Conservation (phyloP, 2,888 invertebrate species). For the Acleris laterana region DNA sequence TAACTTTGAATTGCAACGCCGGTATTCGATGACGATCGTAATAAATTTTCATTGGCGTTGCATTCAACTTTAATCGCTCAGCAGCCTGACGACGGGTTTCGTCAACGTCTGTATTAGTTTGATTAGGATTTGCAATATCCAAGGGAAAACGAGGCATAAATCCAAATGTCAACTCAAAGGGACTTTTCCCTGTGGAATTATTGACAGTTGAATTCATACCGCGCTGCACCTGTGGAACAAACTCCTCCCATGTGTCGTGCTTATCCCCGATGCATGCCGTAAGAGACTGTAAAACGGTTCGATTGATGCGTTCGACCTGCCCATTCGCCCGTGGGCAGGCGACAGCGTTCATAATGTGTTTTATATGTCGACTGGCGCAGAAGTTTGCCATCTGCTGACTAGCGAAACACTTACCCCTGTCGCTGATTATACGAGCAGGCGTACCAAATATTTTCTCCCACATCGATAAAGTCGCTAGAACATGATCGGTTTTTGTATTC, state of each 20-base stretch:
- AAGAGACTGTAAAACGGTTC: slow-evolving; percentile 9
- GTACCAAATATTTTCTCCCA: slow-evolving; percentile 24
- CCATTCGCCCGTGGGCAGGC: neutral
- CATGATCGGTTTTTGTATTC: slow-evolving; percentile 26
- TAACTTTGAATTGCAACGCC: slow-evolving; percentile 4
- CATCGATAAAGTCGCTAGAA: slow-evolving; percentile 14
- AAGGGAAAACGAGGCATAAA: slow-evolving; percentile 10
- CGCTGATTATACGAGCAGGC: slow-evolving; percentile 36
- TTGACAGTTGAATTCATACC: slow-evolving; percentile 9
- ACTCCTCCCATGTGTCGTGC: slow-evolving; percentile 11
- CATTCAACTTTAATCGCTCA: neutral
- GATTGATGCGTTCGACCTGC: slow-evolving; percentile 12
- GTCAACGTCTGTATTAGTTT: neutral
- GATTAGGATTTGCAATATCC: neutral
- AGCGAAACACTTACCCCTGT: slow-evolving; percentile 35
- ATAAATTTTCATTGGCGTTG: slow-evolving; percentile 17
- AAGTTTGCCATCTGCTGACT: slow-evolving; percentile 7
- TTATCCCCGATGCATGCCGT: slow-evolving; percentile 11
- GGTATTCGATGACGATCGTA: slow-evolving; percentile 29
- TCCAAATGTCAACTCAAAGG: slow-evolving; percentile 6
- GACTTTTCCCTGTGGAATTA: slow-evolving; percentile 8
- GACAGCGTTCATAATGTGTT: slow-evolving; percentile 3
- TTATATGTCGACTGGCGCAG: slow-evolving; percentile 1
- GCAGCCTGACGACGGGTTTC: slow-evolving; percentile 10
- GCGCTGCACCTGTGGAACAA: slow-evolving; percentile 8